phyloP scores from a whole-genome alignment of 2,888 invertebrate species.

The Osmoderma eremita region DNA sequence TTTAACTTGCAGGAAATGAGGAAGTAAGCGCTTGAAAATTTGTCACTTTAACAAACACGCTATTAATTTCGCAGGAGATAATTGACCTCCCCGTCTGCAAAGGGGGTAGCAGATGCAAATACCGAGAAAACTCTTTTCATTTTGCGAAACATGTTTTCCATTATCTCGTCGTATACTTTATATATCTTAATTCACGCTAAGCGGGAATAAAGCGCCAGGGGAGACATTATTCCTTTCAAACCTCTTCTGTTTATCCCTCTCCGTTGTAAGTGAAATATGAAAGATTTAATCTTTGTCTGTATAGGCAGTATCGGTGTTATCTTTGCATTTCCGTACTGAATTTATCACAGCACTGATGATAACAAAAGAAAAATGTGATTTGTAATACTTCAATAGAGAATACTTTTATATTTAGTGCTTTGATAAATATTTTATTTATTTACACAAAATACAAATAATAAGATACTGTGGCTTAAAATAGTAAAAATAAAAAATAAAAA shows the following conservation, averaged over 20 bases:
- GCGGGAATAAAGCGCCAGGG: conserved; percentile 8
- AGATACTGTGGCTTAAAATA: no score
- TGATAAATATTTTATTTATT: no score
- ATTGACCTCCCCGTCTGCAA: conserved; percentile 17
- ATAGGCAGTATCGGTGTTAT: background rate
- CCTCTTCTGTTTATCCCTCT: background rate
- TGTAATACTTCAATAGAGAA: no score
- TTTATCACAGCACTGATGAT: background rate
- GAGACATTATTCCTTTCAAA: conserved; percentile 4
- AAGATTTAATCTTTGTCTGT: conserved; percentile 8
- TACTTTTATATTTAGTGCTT: no score
- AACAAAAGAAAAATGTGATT: conserved; percentile 3
- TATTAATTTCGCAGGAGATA: conserved; percentile 28
- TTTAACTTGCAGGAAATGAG: background rate
- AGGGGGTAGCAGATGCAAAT: conserved; percentile 13
- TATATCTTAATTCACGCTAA: conserved; percentile 27
- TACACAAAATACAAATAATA: no score
- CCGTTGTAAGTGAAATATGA: conserved; percentile 1
- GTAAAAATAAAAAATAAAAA: no score
- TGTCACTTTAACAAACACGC: conserved; percentile 24
- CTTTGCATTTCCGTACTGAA: conserved; percentile 6
- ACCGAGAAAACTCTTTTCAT: conserved; percentile 29
- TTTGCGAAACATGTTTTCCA: conserved; percentile 27
- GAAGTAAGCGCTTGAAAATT: conserved; percentile 16
- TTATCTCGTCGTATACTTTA: conserved; percentile 15